These are phyloP conservation scores for Ivindomyrus marchei DNA, from an alignment of 2,113 vertebrate genomes.

Conservation along the genomic window DNA sequence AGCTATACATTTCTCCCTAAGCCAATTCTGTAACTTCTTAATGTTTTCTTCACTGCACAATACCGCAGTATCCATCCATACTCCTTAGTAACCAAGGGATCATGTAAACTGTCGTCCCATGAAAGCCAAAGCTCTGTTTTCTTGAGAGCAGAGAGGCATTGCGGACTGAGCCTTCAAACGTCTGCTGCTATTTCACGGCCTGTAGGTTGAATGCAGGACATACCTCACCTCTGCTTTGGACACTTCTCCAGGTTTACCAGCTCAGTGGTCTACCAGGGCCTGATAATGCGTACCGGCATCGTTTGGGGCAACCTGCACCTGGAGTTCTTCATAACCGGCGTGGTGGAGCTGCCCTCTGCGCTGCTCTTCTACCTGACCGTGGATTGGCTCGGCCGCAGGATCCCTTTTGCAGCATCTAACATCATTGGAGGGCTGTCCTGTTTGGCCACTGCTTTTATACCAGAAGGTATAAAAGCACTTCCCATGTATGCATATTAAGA, in stretches of 20 bases:
- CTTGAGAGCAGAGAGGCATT: neutral
- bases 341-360: conserved; percentile 64
- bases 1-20: neutral
- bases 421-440: conserved; percentile 55
- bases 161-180: neutral
- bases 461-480: conserved; percentile 51
- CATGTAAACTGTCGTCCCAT: neutral
- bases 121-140: neutral
- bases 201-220: neutral
- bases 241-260: conserved; percentile 61
- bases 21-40: neutral
- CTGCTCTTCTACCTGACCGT: conserved; percentile 65
- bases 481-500: neutral
- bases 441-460: conserved; percentile 62
- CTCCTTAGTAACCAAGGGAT: neutral
- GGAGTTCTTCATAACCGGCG: conserved; percentile 67
- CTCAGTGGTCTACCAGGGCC: conserved; percentile 69
- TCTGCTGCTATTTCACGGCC: neutral
- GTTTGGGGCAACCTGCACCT: conserved; percentile 62
- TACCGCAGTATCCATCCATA: neutral
- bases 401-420: conserved; percentile 62
- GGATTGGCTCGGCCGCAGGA: conserved; percentile 62
- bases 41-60: neutral
- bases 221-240: neutral
- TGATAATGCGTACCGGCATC: conserved; percentile 72